Conservation (phyloP, 2,888 invertebrate species). For the Parnassius orleans region DNA sequence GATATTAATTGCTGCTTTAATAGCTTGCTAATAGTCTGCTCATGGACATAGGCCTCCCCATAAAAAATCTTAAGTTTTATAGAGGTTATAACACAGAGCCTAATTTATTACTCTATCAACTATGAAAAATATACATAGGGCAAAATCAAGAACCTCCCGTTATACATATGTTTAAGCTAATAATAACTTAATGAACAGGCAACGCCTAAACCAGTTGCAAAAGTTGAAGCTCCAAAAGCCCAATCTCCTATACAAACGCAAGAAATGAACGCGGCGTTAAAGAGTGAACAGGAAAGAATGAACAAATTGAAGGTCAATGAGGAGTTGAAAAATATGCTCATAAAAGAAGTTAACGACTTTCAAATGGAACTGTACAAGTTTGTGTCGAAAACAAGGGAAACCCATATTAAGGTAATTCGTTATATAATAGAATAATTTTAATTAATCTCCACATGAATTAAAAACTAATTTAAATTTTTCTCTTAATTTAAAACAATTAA, state of each 20-base stretch:
- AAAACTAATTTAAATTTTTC: too few relatives aligned
- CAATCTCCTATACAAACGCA: constrained; percentile 30
- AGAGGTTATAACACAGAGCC: too few relatives aligned
- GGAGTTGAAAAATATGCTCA: constrained; percentile 81
- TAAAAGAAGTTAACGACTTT: constrained; percentile 84
- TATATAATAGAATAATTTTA: not conserved
- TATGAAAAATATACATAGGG: too few relatives aligned
- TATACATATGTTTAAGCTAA: not conserved
- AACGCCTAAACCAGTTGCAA: constrained; percentile 6
- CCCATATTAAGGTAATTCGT: constrained; percentile 77
- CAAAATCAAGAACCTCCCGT: too few relatives aligned
- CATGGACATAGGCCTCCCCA: too few relatives aligned
- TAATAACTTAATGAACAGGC: constrained; percentile 3
- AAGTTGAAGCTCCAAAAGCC: constrained; percentile 20
- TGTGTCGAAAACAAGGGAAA: constrained; percentile 72
- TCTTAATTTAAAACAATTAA: too few relatives aligned
- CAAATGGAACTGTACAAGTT: constrained; percentile 84
- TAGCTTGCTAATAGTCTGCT: too few relatives aligned
- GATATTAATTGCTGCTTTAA: too few relatives aligned
- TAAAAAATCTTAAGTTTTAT: too few relatives aligned
- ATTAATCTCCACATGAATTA: too few relatives aligned
- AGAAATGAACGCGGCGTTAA: constrained; percentile 56
- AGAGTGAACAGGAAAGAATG: constrained; percentile 60
- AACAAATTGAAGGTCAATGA: constrained; percentile 58
- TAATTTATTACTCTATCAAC: too few relatives aligned